phyloP scores from a whole-genome alignment of 2,113 vertebrate species.

The Mungos mungo region DNA sequence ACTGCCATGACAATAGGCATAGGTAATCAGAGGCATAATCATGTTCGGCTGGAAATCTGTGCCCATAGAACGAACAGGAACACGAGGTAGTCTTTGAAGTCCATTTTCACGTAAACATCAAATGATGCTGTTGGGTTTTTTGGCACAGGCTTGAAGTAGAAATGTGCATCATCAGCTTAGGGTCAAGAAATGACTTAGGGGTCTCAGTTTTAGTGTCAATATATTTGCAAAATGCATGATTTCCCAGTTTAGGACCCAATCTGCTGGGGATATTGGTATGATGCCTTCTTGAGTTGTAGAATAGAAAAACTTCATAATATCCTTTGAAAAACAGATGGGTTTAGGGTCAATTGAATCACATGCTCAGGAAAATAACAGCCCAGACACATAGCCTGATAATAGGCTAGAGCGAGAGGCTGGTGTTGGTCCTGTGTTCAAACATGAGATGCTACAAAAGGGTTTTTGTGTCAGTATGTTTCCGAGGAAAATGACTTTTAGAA shows the following conservation, averaged over 20 bases:
- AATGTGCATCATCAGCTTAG: constrained; percentile 85
- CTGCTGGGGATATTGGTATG: constrained; percentile 24
- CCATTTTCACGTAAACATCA: constrained; percentile 91
- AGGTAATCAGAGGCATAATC: constrained; percentile 89
- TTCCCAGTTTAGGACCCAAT: constrained; percentile 28
- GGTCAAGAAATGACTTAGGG: constrained; percentile 84
- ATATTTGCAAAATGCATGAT: constrained; percentile 58
- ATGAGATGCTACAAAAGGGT: background rate
- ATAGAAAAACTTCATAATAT: background rate
- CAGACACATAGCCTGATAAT: background rate
- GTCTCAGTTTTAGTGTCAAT: constrained; percentile 18
- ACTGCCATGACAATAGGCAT: constrained; percentile 87
- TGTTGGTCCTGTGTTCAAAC: background rate
- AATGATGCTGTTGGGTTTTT: constrained; percentile 86
- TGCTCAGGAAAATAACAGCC: constrained; percentile 41
- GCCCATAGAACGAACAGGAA: constrained; percentile 83
- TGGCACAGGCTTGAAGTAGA: constrained; percentile 86
- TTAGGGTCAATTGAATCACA: constrained; percentile 47
- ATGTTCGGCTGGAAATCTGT: constrained; percentile 83
- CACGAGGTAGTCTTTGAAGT: constrained; percentile 88
- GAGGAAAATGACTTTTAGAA: background rate
- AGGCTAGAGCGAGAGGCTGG: background rate
- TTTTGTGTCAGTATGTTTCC: background rate
- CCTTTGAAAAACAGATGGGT: background rate
- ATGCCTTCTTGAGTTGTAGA: constrained; percentile 29